Evolutionary conservation across 2,888 invertebrate genomes (phyloP), one percentile per base, ranked within the genome.

Genomic region (Cantharis flavilabris): DNA sequence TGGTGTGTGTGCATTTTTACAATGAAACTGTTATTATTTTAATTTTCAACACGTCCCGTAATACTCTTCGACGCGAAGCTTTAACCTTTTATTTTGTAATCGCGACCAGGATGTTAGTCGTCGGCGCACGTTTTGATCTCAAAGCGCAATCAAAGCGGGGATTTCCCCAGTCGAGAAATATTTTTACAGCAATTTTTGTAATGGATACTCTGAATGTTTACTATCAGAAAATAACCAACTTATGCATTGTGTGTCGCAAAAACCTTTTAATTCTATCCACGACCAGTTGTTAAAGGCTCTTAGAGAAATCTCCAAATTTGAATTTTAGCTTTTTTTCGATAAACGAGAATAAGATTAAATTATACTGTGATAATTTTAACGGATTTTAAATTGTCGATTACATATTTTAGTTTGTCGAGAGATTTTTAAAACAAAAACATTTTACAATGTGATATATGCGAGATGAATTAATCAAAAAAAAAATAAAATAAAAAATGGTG

Each of bases 141-240:
- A 79, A 76, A 76, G 74, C 76, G 76, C 78, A 80, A 78, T 78
- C 76, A 80, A 76, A 80, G 78, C 71, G 70, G 71, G 78, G 76
- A 75, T 71, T 75, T 71, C 72, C 23, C 76, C 75, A 76, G 77
- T 83, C 83, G 81, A 49, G 49, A 84, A 80, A 85, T 86, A 87
- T 86, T 87, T 86, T 87, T 86, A 83, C 86, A 86, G 84, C 85
- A 83, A 82, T 85, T 85, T 69, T 86, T 86, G 83, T 86, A 84
- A 79, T 81, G 71, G 73, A 76, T 74, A 72, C 76, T 83, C 81
- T 83, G 80, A 76, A 81, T 83, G 82, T 83, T 76, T 75, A 23
- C 26, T 67, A 67, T 23, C 20, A 67, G 26, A 67, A 23, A 23
- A 14, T 82, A 82, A 77, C 76, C 81, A 81, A 81, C 74, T 79